Percentiles rank a stretch among this genome's conserved stretches.
Conservation (phyloP, 1,140 invertebrate genomes). For the Apis florea region DNA sequence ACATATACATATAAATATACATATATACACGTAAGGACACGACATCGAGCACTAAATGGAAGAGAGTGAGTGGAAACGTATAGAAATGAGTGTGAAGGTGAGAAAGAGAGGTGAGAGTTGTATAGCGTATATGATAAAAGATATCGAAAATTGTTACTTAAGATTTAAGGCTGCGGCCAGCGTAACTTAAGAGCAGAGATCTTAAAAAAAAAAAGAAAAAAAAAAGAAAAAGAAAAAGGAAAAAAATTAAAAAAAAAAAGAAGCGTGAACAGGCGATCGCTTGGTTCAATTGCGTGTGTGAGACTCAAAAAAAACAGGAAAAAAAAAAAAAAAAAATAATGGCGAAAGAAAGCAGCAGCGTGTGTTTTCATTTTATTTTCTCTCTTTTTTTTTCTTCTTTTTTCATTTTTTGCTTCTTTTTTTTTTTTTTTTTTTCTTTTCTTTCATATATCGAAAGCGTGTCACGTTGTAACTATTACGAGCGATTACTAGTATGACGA, state of each 20-base stretch:
- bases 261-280: slow-evolving; percentile 10
- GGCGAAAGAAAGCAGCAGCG: not conserved
- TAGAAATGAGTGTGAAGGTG: not conserved
- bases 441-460: slow-evolving; percentile 23
- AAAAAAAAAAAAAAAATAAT: not conserved
- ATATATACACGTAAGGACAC: not conserved
- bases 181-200: slow-evolving; percentile 55
- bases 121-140: not conserved
- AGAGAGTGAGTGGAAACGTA: not conserved
- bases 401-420: not conserved
- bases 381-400: not conserved
- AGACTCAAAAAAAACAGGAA: not conserved
- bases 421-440: not conserved
- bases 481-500: slow-evolving; percentile 58
- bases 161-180: slow-evolving; percentile 50
- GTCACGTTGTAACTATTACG: slow-evolving; percentile 29
- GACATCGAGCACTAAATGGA: slow-evolving; percentile 6
- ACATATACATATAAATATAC: not conserved
- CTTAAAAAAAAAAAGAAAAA: slow-evolving; percentile 4
- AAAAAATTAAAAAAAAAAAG: not conserved
- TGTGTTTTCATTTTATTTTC: slow-evolving; percentile 18
- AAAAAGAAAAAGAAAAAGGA: not conserved
- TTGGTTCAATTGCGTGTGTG: slow-evolving; percentile 9
- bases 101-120: not conserved
- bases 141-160: slow-evolving; percentile 39